Evolutionary conservation across 2,113 vertebrate genomes (phyloP), one percentile per base, ranked within the genome.

Genomic region (Caloenas nicobarica): DNA sequence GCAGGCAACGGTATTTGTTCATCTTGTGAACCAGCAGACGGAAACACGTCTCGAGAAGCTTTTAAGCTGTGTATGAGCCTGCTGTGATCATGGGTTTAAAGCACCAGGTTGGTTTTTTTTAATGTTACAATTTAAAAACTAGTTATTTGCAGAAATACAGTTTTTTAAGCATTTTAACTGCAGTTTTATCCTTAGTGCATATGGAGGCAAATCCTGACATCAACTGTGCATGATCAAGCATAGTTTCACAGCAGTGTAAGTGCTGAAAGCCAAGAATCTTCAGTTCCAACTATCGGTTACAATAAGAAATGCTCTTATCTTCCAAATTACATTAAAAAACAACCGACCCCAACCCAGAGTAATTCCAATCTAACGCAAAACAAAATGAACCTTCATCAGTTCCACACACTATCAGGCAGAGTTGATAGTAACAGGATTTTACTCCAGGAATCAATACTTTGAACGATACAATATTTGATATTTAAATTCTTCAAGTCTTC

Each of bases 391-490:
- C 13, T 54, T 38, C 31, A 28, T 38, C 72, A 65, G 56, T 84
- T 86, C 44, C 90, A n/a, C 90, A 68, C 60, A 64, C 53, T 58
- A 93, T 83, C 81, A 96, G 68, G 88, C 90, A 94, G 88, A 96
- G 94, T 94, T 93, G 89, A 88, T 81, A 82, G 91, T 73, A 38
- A 86, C 66, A 96, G 93, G 86, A 90, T 94, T 96, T 96, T 86
- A 96, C 90, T 92, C 96, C 86, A 87, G 80, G 77, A 92, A 89
- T 76, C 40, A 84, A 16, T 57, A 71, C 57, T 80, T 81, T 82
- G 83, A 88, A 81, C n/a, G 83, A 68, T 48, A 92, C 7, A 6
- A n/a, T 54, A 93, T 54, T 72, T 73, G 76, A 66, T 44, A 93
- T 56, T 86, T 80, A 58, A 85, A 85, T 73, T 84, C 80, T 82